Percentiles rank a stretch among this genome's conserved stretches.
Evolutionary conservation across 2,797 vertebrate species (phyloP).

Genomic region (Crocidura indochinensis): DNA sequence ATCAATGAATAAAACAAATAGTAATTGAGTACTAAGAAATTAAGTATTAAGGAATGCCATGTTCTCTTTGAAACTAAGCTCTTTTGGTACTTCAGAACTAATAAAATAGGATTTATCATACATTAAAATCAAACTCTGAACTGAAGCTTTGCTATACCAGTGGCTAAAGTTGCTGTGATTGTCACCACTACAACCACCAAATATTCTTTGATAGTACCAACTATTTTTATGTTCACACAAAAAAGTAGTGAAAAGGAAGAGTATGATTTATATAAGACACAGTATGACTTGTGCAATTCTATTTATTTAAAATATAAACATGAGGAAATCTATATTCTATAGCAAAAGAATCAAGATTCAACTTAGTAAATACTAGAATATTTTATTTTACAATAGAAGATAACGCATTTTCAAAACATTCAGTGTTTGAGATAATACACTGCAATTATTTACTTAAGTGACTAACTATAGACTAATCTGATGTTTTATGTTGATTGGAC

Average conservation of each 20-base stretch:
- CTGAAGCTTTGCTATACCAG: background rate
- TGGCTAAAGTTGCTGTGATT: background rate
- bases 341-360: background rate
- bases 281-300: background rate
- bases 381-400: constrained; percentile 47
- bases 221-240: background rate
- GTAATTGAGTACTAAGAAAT: background rate
- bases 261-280: too few species aligned
- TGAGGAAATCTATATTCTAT: background rate
- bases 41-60: background rate
- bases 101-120: background rate
- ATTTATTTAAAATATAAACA: constrained; percentile 64
- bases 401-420: background rate
- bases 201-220: background rate
- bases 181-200: background rate
- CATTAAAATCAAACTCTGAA: background rate
- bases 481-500: constrained; percentile 18
- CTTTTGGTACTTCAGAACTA: background rate
- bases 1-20: constrained; percentile 39
- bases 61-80: background rate
- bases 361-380: constrained; percentile 10
- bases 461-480: background rate
- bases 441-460: constrained; percentile 48
- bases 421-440: background rate
- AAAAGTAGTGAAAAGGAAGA: constrained; percentile 34